Evolutionary conservation across 2,113 vertebrate species (phyloP).

Genomic region (Eubucco bourcierii): DNA sequence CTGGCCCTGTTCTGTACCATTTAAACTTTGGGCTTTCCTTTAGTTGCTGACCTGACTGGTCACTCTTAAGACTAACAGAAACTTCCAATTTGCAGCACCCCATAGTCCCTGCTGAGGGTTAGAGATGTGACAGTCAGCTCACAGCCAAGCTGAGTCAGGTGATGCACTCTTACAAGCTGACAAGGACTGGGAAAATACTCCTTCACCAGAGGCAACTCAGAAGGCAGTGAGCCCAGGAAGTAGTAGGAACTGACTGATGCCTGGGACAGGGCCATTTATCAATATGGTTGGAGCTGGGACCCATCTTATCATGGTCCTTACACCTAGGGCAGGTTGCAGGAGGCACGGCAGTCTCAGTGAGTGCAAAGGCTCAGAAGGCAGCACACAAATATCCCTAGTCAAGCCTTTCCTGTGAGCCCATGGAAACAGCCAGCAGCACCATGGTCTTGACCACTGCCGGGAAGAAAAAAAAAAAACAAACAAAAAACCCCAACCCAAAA

Average conservation of each 20-base stretch:
- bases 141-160: background rate
- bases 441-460: background rate
- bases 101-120: background rate
- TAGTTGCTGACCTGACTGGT: too few species aligned
- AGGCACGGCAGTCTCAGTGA: accelerated
- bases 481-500: too few species aligned
- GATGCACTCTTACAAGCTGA: background rate
- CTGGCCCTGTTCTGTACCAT: background rate
- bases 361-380: background rate
- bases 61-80: accelerated
- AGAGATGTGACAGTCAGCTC: background rate
- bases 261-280: background rate
- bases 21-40: background rate
- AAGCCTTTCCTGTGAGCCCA: background rate
- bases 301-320: too few species aligned
- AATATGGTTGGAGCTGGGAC: too few species aligned
- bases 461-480: too few species aligned
- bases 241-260: background rate
- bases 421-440: background rate
- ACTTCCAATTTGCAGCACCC: background rate
- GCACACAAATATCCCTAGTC: background rate
- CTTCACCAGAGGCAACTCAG: background rate
- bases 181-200: background rate
- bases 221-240: background rate
- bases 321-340: background rate